Evolutionary conservation across 2,888 invertebrate species (phyloP), one percentile per base, ranked within the genome.

Genomic region (Drosophila kambysellisi): DNA sequence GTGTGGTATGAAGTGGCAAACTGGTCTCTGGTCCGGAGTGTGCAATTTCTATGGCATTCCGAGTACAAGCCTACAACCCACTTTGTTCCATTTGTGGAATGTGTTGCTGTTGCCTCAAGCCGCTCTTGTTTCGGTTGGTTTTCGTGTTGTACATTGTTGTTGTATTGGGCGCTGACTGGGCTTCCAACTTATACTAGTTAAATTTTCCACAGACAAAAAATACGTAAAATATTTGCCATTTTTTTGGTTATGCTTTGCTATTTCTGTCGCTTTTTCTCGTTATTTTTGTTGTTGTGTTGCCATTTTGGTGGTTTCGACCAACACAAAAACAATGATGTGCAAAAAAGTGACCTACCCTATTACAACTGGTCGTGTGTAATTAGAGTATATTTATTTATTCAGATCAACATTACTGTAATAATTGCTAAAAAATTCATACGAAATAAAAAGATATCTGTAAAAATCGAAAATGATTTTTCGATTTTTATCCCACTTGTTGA

Each of bases 271-370:
- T 51, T 56, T 46, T 25, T 48, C 17, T 35, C 11, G 32, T 25
- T 32, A 5, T 17, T 20, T n/a, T 25, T 15, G 17, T 52, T 60
- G 46, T 59, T 32, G 35, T 58, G 64, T 48, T 75, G 77, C 63
- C 79, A 82, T 79, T 85, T 85, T 80, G 56, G 86, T 86, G 83
- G 82, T 77, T 82, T 83, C 69, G 72, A 74, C 54, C 76, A 83
- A 71, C 85, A 73, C 73, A 77, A 52, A 37, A 33, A 50, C 35
- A 35, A 8, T 48, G 17, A 50, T 12, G 12, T 20, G 20, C 4
- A 25, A 29, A 35, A n/a, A 3, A 25, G 11, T 5, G 64, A 52
- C 12, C 41, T 78, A 71, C 64, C 58, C 66, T 63, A 9, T 17
- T 7, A 1, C 8, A 29, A 12, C 3, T 48, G 20, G 32, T 5